These are phyloP conservation scores for Psilanteris sp. DNA, from an alignment of 1,140 invertebrate genomes.

Conservation along the genomic window DNA sequence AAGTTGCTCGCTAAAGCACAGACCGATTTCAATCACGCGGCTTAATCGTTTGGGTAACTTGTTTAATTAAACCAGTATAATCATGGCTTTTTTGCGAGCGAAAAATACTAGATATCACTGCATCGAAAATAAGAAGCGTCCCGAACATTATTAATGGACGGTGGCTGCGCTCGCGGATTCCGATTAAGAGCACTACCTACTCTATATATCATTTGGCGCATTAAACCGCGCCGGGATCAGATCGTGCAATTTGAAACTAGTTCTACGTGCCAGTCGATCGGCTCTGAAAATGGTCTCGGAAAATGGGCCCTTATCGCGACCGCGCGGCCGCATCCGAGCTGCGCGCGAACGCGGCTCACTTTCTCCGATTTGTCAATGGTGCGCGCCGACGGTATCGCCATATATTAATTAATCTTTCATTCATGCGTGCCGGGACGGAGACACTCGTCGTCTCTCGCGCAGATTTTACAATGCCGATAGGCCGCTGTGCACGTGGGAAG, in stretches of 20 bases:
- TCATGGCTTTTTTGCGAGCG: not conserved
- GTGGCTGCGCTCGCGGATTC: slow-evolving; percentile 1
- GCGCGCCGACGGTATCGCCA: slow-evolving; percentile 64
- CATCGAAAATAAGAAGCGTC: slow-evolving; percentile 15
- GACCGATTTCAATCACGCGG: not conserved
- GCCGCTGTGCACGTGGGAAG: slow-evolving; percentile 68
- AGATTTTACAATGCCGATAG: slow-evolving; percentile 60
- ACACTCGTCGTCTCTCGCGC: slow-evolving; percentile 34
- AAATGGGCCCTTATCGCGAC: slow-evolving; percentile 63
- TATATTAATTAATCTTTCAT: slow-evolving; percentile 73
- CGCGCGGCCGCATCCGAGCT: slow-evolving; percentile 49
- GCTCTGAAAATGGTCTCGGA: slow-evolving; percentile 13
- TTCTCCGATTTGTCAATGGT: slow-evolving; percentile 73
- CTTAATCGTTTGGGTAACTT: not conserved
- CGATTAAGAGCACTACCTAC: slow-evolving; percentile 10
- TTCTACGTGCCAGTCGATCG: slow-evolving; percentile 7
- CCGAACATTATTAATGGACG: slow-evolving; percentile 30
- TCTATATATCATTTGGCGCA: slow-evolving; percentile 26
- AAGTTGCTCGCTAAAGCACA: not conserved
- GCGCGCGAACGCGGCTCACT: slow-evolving; percentile 65
- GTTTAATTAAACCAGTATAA: slow-evolving; percentile 10
- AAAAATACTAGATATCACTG: slow-evolving; percentile 7
- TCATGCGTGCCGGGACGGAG: slow-evolving; percentile 38
- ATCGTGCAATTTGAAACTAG: slow-evolving; percentile 40
- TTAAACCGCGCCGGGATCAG: slow-evolving; percentile 16